Evolutionary conservation across 1,140 invertebrate genomes (phyloP).

Genomic region (Holcopasites calliopsidis): DNA sequence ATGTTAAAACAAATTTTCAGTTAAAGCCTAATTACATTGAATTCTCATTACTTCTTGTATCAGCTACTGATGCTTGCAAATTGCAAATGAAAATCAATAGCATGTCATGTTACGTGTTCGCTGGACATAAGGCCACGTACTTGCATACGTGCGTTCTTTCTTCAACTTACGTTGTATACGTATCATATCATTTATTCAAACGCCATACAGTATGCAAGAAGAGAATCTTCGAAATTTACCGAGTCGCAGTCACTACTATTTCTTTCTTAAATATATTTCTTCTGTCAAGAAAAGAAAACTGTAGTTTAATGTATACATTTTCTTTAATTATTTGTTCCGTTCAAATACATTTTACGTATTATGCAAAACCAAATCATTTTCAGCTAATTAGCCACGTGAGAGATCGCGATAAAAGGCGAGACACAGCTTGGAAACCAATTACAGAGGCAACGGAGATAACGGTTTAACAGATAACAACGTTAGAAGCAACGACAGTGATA

Average conservation of each 20-base stretch:
- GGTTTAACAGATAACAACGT: not conserved
- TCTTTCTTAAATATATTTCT: not conserved
- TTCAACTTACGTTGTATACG: slow-evolving; percentile 31
- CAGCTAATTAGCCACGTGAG: not conserved
- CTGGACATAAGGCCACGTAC: slow-evolving; percentile 51
- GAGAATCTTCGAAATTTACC: slow-evolving; percentile 33
- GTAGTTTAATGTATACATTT: too few relatives aligned
- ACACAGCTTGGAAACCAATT: not conserved
- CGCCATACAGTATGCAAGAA: slow-evolving; percentile 17
- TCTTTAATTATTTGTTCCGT: too few relatives aligned
- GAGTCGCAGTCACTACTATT: not conserved
- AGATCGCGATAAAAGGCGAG: not conserved
- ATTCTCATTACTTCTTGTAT: too few relatives aligned
- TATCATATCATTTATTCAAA: slow-evolving; percentile 47
- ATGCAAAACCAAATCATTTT: not conserved
- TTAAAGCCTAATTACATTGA: too few relatives aligned
- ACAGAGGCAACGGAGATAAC: not conserved
- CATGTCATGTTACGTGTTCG: slow-evolving; percentile 50
- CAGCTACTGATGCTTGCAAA: too few relatives aligned
- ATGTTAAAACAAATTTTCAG: too few relatives aligned
- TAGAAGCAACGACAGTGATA: not conserved
- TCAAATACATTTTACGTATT: too few relatives aligned
- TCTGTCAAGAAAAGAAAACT: too few relatives aligned
- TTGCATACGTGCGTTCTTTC: too few relatives aligned
- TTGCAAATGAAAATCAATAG: too few relatives aligned